These are phyloP conservation scores for Turnix velox DNA, from an alignment of 2,113 vertebrate species.

Conservation along the genomic window DNA sequence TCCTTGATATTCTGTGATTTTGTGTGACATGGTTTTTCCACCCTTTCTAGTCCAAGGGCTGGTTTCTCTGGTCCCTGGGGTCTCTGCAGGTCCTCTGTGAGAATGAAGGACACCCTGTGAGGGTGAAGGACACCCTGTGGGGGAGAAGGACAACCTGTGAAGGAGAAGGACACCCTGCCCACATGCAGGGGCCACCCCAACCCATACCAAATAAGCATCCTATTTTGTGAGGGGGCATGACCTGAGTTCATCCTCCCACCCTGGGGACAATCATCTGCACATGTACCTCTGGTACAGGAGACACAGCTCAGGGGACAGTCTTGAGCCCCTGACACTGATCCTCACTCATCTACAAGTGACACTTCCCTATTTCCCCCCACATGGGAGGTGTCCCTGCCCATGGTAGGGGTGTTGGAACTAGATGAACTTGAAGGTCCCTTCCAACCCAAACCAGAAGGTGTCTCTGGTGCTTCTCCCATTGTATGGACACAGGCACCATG, in stretches of 20 bases:
- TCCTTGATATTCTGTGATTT: too few species aligned
- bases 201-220: background rate
- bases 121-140: background rate
- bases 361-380: background rate
- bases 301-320: rapidly evolving
- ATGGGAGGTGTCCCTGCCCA: too few species aligned
- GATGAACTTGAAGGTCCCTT: too few species aligned
- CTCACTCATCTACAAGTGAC: too few species aligned
- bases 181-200: rapidly evolving
- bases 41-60: background rate
- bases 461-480: rapidly evolving
- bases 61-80: background rate
- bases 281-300: background rate
- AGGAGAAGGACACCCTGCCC: background rate
- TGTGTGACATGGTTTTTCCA: background rate
- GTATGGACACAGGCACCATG: background rate
- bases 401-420: too few species aligned
- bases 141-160: background rate
- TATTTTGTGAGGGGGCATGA: rapidly evolving
- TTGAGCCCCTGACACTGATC: rapidly evolving
- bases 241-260: background rate
- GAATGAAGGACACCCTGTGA: background rate
- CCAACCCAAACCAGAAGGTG: too few species aligned
- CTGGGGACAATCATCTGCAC: background rate
- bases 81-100: rapidly evolving